Conservation (phyloP, 2,888 invertebrate species). For the Thymelicus sylvestris region DNA sequence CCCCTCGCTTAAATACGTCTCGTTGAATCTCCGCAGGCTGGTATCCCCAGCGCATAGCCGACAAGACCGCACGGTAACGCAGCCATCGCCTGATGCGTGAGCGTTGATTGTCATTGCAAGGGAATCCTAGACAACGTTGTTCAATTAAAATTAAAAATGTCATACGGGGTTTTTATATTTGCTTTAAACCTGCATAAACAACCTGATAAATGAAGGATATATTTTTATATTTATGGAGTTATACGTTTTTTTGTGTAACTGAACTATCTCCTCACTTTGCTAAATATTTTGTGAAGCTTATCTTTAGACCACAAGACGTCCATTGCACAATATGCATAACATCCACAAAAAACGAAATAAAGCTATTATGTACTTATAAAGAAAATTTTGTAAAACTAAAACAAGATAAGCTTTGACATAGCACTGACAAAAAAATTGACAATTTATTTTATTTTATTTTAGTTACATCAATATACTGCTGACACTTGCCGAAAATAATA, state of each 20-base stretch:
- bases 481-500: too few species aligned
- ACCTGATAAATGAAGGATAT: not conserved
- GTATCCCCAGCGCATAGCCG: conserved; percentile 56
- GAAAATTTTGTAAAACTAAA: conserved; percentile 33
- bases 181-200: not conserved
- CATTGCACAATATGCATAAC: conserved; percentile 44
- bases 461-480: too few species aligned
- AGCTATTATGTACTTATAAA: not conserved
- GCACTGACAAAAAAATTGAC: not conserved
- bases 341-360: conserved; percentile 2
- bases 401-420: conserved; percentile 33
- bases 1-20: conserved; percentile 55
- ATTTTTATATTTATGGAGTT: not conserved
- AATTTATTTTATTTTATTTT: too few species aligned
- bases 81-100: conserved; percentile 57
- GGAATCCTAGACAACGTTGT: conserved; percentile 47
- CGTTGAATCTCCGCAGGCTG: conserved; percentile 51
- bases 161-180: not conserved
- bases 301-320: conserved; percentile 56
- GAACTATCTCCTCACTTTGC: conserved; percentile 46
- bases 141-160: conserved; percentile 7
- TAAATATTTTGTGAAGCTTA: conserved; percentile 53
- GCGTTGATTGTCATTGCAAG: conserved; percentile 45
- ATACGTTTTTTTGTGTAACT: conserved; percentile 3
- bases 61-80: conserved; percentile 51